Base-by-base conservation (phyloP, 2,797 vertebrate species). In the Carapus acus region DNA sequence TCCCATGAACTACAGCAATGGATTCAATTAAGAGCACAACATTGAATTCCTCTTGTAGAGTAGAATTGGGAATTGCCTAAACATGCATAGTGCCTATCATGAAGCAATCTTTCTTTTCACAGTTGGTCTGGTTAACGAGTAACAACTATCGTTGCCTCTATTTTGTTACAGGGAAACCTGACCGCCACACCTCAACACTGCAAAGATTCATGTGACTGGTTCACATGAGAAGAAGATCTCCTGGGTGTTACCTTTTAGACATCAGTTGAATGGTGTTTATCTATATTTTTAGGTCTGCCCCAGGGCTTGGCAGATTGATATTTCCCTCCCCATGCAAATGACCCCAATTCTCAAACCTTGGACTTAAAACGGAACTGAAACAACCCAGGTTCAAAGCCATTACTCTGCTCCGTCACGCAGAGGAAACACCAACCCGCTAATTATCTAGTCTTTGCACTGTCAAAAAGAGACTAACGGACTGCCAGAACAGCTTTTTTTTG, bases 191-290 rank as follows among this genome's bases (percentile, higher is more conserved):
- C 90, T 87, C 86, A 83, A 88, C 87, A 82, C 88, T 89, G 73
- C 85, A 84, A 80, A 84, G 67, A 89, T 91, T 91, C 89, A 90
- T 91, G 89, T 96, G 93, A 93, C 90, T 90, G 92, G 93, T 88
- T 94, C 93, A 93, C 91, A 87, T 90, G 89, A 87, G 90, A 72
- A 63, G 64, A 72, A 31, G 88, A 86, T 71, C 77, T 73, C 61
- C 81, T 82, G 79, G 87, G 85, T 88, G 88, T 85, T 88, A 90
- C 87, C 85, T 81, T 82, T 88, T 91, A 92, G 84, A 92, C 93
- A 93, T 95, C 94, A 94, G 93, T 94, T 96, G 85, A 94, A 95
- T 94, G 94, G 92, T 94, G 93, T 94, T 90, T 88, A 88, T 88
- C 87, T 89, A 86, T 88, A 81, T 88, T 88, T 90, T 90, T 84